Conservation (phyloP, 92 coral and sea anemone species). For the Heteractis magnifica region DNA sequence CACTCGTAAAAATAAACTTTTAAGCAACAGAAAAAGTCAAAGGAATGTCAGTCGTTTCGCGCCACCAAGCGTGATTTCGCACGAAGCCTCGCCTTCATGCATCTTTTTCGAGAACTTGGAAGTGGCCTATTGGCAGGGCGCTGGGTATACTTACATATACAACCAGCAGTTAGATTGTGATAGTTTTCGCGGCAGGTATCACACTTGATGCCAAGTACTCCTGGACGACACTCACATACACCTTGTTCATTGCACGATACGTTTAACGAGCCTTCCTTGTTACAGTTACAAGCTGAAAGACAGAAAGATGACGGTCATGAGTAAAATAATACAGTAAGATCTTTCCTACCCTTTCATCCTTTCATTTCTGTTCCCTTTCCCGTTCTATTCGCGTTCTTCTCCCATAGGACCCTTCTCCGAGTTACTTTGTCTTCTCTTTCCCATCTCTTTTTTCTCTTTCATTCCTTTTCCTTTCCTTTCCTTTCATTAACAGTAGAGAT, state of each 20-base stretch:
- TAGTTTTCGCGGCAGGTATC: slow-evolving; percentile 87
- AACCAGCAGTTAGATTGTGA: slow-evolving; percentile 88
- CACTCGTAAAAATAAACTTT: too few relatives aligned
- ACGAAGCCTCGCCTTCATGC: too few relatives aligned
- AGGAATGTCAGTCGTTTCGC: too few relatives aligned
- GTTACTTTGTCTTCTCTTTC: not conserved
- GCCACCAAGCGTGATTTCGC: too few relatives aligned
- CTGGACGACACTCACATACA: slow-evolving; percentile 78
- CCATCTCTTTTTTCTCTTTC: not conserved
- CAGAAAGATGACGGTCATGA: not conserved
- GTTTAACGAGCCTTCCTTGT: slow-evolving; percentile 83
- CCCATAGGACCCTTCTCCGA: too few relatives aligned
- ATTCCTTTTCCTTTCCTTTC: not conserved
- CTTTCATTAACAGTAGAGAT: not conserved
- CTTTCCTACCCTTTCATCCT: not conserved
- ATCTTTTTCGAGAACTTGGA: too few relatives aligned
- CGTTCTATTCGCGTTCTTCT: not conserved
- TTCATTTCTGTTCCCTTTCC: not conserved
- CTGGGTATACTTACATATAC: slow-evolving; percentile 64
- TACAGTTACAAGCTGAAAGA: slow-evolving; percentile 80
- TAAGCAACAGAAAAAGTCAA: too few relatives aligned
- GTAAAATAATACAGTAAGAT: not conserved
- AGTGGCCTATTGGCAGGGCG: too few relatives aligned
- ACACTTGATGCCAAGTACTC: slow-evolving; percentile 95
- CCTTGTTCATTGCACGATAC: slow-evolving; percentile 84